These are phyloP conservation scores for Eupithecia abbreviata DNA, from an alignment of 2,888 invertebrate species.

Conservation along the genomic window DNA sequence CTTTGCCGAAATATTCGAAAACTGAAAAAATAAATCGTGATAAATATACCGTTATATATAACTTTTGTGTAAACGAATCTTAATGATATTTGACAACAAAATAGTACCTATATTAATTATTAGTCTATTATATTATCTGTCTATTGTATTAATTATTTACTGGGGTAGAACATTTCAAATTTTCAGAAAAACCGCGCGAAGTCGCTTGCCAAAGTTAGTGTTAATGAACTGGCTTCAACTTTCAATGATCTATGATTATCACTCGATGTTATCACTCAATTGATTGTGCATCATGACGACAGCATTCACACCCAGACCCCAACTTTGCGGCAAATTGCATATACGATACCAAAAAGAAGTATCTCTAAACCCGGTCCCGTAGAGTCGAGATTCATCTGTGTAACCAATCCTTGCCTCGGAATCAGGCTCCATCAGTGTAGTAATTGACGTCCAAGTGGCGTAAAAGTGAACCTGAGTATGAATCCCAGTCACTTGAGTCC, in stretches of 20 bases:
- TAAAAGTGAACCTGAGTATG: conserved; percentile 65
- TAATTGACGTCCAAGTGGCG: conserved; percentile 56
- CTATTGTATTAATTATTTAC: not conserved
- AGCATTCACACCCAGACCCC: not conserved
- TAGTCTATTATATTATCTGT: too few relatives aligned
- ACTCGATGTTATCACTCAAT: conserved; percentile 37
- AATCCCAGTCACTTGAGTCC: conserved; percentile 24
- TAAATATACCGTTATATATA: too few relatives aligned
- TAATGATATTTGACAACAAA: not conserved
- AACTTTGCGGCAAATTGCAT: not conserved
- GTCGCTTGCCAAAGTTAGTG: not conserved
- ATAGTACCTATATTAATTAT: not conserved
- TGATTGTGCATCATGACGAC: conserved; percentile 20
- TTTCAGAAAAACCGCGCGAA: not conserved
- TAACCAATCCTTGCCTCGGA: not conserved
- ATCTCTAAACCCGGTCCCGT: not conserved
- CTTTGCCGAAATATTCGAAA: too few relatives aligned
- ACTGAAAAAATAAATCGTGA: too few relatives aligned
- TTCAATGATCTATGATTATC: conserved; percentile 29
- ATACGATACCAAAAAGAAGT: not conserved
- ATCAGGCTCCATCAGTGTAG: conserved; percentile 34
- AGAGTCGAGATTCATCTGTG: not conserved
- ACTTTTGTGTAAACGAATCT: too few relatives aligned
- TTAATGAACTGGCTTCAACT: not conserved
- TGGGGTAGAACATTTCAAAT: not conserved